Conservation (phyloP, 2,797 vertebrate species). For the Valencia hispanica region DNA sequence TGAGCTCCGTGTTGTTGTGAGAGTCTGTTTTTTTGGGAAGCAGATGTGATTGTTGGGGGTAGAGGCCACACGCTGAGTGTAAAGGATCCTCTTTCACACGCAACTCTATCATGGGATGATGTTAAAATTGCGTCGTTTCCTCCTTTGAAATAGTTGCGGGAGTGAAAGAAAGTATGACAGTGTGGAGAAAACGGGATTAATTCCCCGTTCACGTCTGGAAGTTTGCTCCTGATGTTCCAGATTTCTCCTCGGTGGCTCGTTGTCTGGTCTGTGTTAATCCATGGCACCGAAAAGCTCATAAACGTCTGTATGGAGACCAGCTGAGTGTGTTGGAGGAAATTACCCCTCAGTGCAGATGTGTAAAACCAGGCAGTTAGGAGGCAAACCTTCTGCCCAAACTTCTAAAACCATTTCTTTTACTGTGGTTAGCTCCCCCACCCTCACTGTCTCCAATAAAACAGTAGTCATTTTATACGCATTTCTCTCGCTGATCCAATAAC, state of each 20-base stretch:
- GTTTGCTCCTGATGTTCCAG: conserved; percentile 36
- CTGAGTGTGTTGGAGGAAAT: conserved; percentile 71
- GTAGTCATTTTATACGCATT: conserved; percentile 71
- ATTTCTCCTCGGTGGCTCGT: conserved; percentile 36
- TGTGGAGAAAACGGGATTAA: conserved; percentile 39
- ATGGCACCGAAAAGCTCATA: conserved; percentile 15
- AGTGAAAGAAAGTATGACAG: conserved; percentile 51
- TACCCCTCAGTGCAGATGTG: conserved; percentile 68
- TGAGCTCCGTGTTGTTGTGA: conserved; percentile 43
- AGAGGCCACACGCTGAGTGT: conserved; percentile 72
- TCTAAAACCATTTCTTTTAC: conserved; percentile 70
- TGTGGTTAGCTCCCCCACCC: conserved; percentile 24
- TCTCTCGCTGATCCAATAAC: conserved; percentile 75
- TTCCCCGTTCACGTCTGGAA: conserved; percentile 37
- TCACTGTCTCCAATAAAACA: conserved; percentile 73
- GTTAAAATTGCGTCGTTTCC: conserved; percentile 67
- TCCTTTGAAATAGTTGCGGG: conserved; percentile 49
- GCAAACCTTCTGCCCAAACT: conserved; percentile 65
- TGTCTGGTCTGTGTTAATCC: conserved; percentile 57
- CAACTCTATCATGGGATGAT: conserved; percentile 66
- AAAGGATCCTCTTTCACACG: conserved; percentile 69
- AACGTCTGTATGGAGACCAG: conserved; percentile 68
- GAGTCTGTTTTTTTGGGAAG: conserved; percentile 51
- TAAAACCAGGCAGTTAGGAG: conserved; percentile 61
- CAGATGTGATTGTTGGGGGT: conserved; percentile 72